Base-by-base conservation (phyloP, 2,797 vertebrate genomes). In the Moxostoma hubbsi region DNA sequence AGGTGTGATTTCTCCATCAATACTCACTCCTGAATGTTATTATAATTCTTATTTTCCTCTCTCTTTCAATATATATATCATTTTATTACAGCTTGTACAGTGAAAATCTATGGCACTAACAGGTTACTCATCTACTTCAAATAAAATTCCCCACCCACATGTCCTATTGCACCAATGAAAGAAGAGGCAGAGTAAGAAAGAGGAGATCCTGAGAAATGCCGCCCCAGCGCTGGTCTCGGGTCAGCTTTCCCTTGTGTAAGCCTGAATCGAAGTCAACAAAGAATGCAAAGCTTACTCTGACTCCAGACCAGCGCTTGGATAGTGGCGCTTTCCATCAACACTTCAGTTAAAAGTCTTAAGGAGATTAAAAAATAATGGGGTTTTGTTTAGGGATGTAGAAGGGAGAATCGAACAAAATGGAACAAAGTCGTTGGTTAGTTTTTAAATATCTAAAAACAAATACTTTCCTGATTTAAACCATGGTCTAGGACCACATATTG, bases 91-190 rank as follows among this genome's bases (percentile, higher is more conserved):
- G 87, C 84, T 90, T 90, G 88, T 91, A 93, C 88, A 92, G 88
- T 90, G 85, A 91, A 89, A 90, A 92, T 91, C 92, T 94, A 94
- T 93, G 94, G 92, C 93, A 94, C 93, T 91, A 89, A 91, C 88
- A 90, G 86, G 86, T 86, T 85, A 86, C 89, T 90, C 88, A 55
- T 81, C 82, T 84, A 73, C 69, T 65, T 73, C 49, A 78, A 71
- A 71, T 36, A 77, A 69, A 73, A 70, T 61, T 81, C 89, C 89
- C 88, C 89, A 88, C 88, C 89, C 88, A 88, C 83, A 89, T 89
- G 89, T 94, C 92, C 92, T 94, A 93, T 94, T 94, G 93, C 93
- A 94, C 93, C 92, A 93, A 90, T 92, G 89, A 89, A 91, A 92
- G 89, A 91, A 91, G 91, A 89, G 87, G 91, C 90, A 84, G 84